These are phyloP conservation scores for Drosophila fuyamai DNA, from an alignment of 1,140 invertebrate genomes.

Conservation along the genomic window DNA sequence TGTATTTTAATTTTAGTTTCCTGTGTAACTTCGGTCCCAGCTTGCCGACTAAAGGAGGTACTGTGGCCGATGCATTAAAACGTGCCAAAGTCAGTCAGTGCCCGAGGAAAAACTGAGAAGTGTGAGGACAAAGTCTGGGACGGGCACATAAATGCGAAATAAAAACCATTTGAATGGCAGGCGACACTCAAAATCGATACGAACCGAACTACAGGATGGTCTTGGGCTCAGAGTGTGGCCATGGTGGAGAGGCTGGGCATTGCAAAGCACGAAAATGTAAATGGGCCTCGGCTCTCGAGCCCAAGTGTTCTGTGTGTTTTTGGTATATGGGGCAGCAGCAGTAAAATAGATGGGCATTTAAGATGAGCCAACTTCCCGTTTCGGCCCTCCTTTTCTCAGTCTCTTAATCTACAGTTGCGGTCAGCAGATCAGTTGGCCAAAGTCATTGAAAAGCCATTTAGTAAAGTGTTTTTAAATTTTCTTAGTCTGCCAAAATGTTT, in stretches of 20 bases:
- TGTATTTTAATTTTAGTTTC: background rate
- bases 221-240: background rate
- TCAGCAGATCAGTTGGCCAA: background rate
- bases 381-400: conserved; percentile 1
- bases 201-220: conserved; percentile 37
- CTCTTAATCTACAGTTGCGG: conserved; percentile 36
- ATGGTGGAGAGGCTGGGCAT: conserved; percentile 18
- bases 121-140: conserved; percentile 43
- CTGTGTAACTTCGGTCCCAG: conserved; percentile 7
- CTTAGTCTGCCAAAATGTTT: background rate
- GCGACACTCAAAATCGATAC: conserved; percentile 82
- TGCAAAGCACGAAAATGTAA: conserved; percentile 61
- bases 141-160: conserved; percentile 76
- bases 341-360: conserved; percentile 81
- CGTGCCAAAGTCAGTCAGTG: conserved; percentile 62
- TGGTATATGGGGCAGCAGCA: conserved; percentile 47
- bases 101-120: conserved; percentile 23
- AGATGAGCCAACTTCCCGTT: conserved; percentile 51
- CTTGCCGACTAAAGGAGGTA: conserved; percentile 13
- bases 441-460: background rate
- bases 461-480: background rate
- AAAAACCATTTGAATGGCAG: conserved; percentile 81
- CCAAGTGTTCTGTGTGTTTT: conserved; percentile 59
- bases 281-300: conserved; percentile 39
- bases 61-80: conserved; percentile 63